Base-by-base conservation (phyloP, 2,888 invertebrate species). In the Exephanes ischioxanthus region DNA sequence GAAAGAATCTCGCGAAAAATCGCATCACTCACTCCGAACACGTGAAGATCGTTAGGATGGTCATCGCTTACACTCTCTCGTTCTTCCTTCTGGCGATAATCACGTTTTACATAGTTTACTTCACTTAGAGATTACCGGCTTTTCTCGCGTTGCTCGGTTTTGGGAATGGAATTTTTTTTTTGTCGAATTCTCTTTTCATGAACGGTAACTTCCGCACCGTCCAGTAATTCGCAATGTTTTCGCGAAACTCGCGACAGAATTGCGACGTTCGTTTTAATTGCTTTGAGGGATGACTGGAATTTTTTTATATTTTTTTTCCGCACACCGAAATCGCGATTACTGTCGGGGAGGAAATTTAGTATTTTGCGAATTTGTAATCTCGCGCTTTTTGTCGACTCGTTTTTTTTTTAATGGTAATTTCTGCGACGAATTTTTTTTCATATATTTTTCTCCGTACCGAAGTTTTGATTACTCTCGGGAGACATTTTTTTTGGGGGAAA, bases 51-150 rank as follows among this genome's bases (percentile, higher is more conserved):
- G 93, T 95, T 30, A 94, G 94, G 91, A 94, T 95, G 87, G 94
- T 96, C 90, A 95, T 96, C 88, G 95, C 95, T 84, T 95, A 96
- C 90, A 95, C 95, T 48, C 92, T 95, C 78, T 94, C 95, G 58
- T 95, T 95, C 90, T 94, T 95, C 88, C 92, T 95, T 83, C 91
- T 95, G 89, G 94, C 94, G 70, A 94, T 95, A 85, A 93, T 95
- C 81, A 95, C 95, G 55, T 95, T 95, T 93, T 95, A 95, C 90
- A 93, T 95, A 87, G 94, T 95, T 87, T 95, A 95, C 92, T 95
- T 95, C 91, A 94, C 94, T 77, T 95, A 92, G 93, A 77, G 75
- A 19, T 61, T 55, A 33, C 22, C n/a, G 72, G 83, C 14, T 19
- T 16, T 41, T 51, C 19, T 66, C n/a, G 4, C 63, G 45, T 63